Conservation (phyloP, 2,888 invertebrate species). For the Papilio elwesi region DNA sequence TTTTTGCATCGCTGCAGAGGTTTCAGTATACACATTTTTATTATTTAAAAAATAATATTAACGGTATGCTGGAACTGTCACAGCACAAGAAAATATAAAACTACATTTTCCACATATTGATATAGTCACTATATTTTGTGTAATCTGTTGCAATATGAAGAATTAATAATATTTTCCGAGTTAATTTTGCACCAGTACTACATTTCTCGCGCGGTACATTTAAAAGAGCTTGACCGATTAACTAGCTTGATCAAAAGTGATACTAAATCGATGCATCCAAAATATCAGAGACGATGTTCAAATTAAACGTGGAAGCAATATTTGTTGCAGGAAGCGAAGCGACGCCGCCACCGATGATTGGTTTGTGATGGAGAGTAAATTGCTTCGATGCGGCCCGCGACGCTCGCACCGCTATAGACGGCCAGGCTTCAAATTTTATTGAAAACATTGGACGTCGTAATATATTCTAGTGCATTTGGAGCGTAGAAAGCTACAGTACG, state of each 20-base stretch:
- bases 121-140: too few relatives aligned
- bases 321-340: constrained; percentile 42
- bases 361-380: constrained; percentile 79
- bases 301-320: constrained; percentile 41
- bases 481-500: constrained; percentile 32
- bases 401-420: constrained; percentile 49
- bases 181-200: background rate
- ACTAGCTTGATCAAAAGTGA: constrained; percentile 7
- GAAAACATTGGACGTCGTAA: constrained; percentile 30
- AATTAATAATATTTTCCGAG: too few relatives aligned
- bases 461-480: constrained; percentile 42
- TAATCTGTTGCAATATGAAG: too few relatives aligned
- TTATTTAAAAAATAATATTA: background rate
- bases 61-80: background rate
- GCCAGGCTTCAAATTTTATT: constrained; percentile 39
- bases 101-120: too few relatives aligned
- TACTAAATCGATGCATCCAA: constrained; percentile 23
- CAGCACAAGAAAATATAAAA: background rate
- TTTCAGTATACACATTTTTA: constrained; percentile 13
- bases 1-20: constrained; percentile 40
- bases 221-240: background rate
- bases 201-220: background rate
- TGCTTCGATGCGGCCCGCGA: constrained; percentile 59
- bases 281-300: constrained; percentile 34
- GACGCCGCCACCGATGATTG: constrained; percentile 61